Conservation (phyloP, 2,797 vertebrate species). For the Sebastes steindachneri region DNA sequence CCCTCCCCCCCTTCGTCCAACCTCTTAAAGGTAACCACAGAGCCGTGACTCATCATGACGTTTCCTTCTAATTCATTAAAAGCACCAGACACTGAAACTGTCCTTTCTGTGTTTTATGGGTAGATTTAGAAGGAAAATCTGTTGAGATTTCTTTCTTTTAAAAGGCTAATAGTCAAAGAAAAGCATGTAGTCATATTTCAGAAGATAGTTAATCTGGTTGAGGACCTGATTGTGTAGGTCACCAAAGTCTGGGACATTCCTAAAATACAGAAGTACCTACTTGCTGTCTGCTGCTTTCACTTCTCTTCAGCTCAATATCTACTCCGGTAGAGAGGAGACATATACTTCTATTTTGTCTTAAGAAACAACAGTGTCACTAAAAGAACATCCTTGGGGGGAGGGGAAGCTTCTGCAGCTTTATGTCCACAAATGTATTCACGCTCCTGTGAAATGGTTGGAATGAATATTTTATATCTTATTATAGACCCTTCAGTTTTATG, state of each 20-base stretch:
- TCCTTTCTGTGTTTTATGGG: not conserved
- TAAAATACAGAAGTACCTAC: conserved; percentile 26
- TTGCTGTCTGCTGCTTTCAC: conserved; percentile 6
- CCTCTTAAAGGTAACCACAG: not conserved
- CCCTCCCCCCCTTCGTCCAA: conserved; percentile 10
- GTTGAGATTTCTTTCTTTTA: accelerated
- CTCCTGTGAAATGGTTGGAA: not conserved
- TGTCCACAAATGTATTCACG: not conserved
- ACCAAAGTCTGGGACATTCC: conserved; percentile 26
- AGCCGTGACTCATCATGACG: conserved; percentile 44
- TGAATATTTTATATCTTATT: not conserved
- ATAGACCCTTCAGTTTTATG: not conserved
- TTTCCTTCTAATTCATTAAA: conserved; percentile 1
- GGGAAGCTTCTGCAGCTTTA: not conserved
- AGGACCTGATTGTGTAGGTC: not conserved
- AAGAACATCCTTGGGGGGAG: accelerated
- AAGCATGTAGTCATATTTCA: not conserved
- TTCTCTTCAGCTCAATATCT: conserved; percentile 10
- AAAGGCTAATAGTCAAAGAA: not conserved
- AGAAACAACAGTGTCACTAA: not conserved
- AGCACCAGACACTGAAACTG: not conserved
- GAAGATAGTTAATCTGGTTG: not conserved
- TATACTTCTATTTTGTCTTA: not conserved
- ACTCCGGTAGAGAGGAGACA: not conserved
- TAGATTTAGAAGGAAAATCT: not conserved